Conservation (phyloP, 1,140 invertebrate genomes). For the Cherax quadricarinatus region DNA sequence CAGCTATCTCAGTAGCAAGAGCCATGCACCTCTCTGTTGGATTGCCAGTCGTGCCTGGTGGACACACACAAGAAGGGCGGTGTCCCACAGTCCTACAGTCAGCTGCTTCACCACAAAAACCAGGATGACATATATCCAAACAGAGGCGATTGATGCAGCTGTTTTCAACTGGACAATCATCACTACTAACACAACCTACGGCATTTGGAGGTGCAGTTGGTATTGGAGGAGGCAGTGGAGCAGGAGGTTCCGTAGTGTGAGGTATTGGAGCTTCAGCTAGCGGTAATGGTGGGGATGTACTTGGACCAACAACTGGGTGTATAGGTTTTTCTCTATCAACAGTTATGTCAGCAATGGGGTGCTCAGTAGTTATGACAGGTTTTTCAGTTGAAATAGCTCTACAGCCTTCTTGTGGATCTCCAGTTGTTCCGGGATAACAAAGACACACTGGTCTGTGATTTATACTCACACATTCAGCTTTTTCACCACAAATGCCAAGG, state of each 20-base stretch:
- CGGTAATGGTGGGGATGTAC: slow-evolving; percentile 38
- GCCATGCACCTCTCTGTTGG: too few species aligned
- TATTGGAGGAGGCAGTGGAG: slow-evolving; percentile 6
- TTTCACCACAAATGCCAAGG: too few species aligned
- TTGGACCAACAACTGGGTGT: slow-evolving; percentile 43
- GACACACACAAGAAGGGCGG: too few species aligned
- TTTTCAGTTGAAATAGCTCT: slow-evolving; percentile 40
- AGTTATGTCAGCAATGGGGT: slow-evolving; percentile 27
- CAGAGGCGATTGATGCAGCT: slow-evolving; percentile 32
- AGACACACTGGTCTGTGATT: too few species aligned
- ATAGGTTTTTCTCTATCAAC: slow-evolving; percentile 17
- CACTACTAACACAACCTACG: slow-evolving; percentile 37
- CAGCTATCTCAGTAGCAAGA: too few species aligned
- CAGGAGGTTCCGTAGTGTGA: slow-evolving; percentile 22
- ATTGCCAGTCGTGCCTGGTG: too few species aligned
- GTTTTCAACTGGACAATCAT: slow-evolving; percentile 39
- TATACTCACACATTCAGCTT: too few species aligned
- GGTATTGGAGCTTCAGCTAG: slow-evolving; percentile 23
- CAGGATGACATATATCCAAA: too few species aligned
- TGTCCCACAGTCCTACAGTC: too few species aligned
- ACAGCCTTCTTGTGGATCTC: slow-evolving; percentile 72
- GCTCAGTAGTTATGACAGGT: slow-evolving; percentile 1
- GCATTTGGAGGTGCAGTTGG: slow-evolving; percentile 6
- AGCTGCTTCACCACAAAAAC: too few species aligned
- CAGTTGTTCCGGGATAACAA: too few species aligned